These are phyloP conservation scores for Invenusta paracnida DNA, from an alignment of 2,888 invertebrate species.

Conservation along the genomic window DNA sequence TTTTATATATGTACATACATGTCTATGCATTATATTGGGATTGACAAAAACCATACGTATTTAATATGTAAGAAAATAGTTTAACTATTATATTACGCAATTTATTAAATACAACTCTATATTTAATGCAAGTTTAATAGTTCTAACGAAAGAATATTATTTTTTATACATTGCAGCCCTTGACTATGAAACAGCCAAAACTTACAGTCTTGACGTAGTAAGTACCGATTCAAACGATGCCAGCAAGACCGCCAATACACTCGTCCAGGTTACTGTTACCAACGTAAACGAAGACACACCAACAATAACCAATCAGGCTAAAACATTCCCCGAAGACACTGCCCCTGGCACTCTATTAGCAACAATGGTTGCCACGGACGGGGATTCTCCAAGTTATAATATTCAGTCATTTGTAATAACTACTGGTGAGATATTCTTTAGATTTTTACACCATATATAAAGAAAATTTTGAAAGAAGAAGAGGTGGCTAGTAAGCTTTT, in stretches of 20 bases:
- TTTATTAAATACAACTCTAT: too few species aligned
- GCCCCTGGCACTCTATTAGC: not conserved
- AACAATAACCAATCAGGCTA: not conserved
- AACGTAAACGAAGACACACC: not conserved
- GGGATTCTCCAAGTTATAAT: not conserved
- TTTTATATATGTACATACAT: too few species aligned
- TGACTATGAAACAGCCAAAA: not conserved
- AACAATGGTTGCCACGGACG: constrained; percentile 14
- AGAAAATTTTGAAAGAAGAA: too few species aligned
- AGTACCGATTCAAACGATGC: not conserved
- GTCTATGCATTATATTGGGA: too few species aligned
- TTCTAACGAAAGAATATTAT: too few species aligned
- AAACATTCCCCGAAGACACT: not conserved
- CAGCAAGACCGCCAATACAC: not conserved
- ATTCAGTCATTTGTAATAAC: not conserved
- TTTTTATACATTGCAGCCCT: not conserved
- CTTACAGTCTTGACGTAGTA: not conserved
- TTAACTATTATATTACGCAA: too few species aligned
- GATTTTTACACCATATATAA: too few species aligned
- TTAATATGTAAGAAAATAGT: too few species aligned
- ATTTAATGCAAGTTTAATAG: too few species aligned
- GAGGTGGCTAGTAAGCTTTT: too few species aligned
- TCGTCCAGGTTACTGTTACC: not conserved
- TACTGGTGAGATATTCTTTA: not conserved
- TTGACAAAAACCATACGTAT: too few species aligned